These are phyloP conservation scores for Eilema griseolum DNA, from an alignment of 2,888 invertebrate genomes.

Conservation along the genomic window DNA sequence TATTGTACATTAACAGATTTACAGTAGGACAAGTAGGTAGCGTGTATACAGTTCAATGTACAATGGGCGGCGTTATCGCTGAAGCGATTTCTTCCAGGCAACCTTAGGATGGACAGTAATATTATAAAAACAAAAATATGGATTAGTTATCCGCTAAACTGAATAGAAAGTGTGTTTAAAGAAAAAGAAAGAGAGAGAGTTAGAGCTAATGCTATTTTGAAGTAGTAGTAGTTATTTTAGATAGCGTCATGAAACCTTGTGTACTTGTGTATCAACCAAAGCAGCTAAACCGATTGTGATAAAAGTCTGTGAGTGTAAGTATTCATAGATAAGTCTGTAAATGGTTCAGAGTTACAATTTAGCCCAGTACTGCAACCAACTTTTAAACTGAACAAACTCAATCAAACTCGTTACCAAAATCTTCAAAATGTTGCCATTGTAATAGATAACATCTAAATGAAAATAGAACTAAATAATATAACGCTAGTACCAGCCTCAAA, in stretches of 20 bases:
- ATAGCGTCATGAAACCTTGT: background rate
- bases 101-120: no score
- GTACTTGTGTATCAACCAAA: background rate
- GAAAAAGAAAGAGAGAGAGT: no score
- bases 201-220: background rate
- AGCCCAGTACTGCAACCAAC: background rate
- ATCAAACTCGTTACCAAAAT: background rate
- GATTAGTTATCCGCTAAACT: no score
- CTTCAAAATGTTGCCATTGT: background rate
- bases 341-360: background rate
- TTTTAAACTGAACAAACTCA: background rate
- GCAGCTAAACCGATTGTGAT: background rate
- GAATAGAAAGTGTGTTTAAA: no score
- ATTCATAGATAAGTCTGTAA: no score
- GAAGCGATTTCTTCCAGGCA: no score
- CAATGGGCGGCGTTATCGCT: no score
- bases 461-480: constrained; percentile 6
- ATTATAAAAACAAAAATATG: no score
- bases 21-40: no score
- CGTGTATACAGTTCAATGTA: no score
- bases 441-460: background rate
- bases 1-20: no score
- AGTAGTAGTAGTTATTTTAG: background rate
- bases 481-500: constrained; percentile 3
- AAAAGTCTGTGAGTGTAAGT: background rate